Conservation (phyloP, 2,888 invertebrate genomes). For the Ctena decussata region DNA sequence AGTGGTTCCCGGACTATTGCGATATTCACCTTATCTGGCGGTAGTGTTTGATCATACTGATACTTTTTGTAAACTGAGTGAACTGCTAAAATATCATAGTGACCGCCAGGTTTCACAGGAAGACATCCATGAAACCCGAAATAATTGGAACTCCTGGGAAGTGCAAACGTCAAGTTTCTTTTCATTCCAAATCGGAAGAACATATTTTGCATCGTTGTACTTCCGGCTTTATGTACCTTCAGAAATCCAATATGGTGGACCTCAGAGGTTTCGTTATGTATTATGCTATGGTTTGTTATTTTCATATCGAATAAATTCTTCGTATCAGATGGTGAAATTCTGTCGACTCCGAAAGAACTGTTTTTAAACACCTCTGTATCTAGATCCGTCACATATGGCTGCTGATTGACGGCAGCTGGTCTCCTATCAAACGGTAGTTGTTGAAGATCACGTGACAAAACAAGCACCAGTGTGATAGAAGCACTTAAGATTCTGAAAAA, state of each 20-base stretch:
- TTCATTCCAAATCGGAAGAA: constrained; percentile 63
- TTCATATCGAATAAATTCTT: too few species aligned
- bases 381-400: too few species aligned
- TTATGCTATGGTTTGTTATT: too few species aligned
- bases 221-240: constrained; percentile 68
- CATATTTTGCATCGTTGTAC: constrained; percentile 61
- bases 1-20: constrained; percentile 67
- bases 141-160: constrained; percentile 32
- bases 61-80: constrained; percentile 56
- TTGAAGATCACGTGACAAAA: too few species aligned
- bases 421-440: too few species aligned
- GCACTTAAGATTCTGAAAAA: too few species aligned
- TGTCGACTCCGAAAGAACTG: too few species aligned
- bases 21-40: constrained; percentile 52
- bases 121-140: constrained; percentile 18
- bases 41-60: constrained; percentile 47
- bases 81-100: constrained; percentile 61
- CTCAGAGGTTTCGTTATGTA: background rate
- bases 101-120: constrained; percentile 26
- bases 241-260: constrained; percentile 61
- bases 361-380: too few species aligned
- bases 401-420: too few species aligned
- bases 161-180: constrained; percentile 54
- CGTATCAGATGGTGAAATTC: too few species aligned
- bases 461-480: too few species aligned